Conservation (phyloP, 2,113 vertebrate species). For the Brachyhypopomus gauderio region DNA sequence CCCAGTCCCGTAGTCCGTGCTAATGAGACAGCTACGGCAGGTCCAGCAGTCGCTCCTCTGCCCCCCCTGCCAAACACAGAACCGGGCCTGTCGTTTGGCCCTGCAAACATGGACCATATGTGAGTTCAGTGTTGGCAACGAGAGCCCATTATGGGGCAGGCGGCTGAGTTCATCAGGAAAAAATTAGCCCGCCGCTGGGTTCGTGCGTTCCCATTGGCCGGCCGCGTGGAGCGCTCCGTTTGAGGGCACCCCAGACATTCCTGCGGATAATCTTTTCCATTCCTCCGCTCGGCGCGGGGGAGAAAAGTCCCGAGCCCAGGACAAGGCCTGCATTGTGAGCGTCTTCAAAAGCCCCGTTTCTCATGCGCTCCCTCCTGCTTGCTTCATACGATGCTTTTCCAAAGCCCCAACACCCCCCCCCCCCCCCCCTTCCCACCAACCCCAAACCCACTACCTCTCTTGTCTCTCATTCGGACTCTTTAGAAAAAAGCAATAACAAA, state of each 20-base stretch:
- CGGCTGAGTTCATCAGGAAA: constrained; percentile 84
- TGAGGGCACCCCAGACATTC: constrained; percentile 86
- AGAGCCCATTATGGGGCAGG: constrained; percentile 77
- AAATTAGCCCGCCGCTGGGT: constrained; percentile 78
- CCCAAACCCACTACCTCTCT: not conserved
- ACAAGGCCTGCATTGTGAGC: constrained; percentile 80
- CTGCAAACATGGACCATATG: constrained; percentile 79
- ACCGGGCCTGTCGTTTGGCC: constrained; percentile 73
- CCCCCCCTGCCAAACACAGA: constrained; percentile 59
- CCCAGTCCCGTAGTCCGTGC: not conserved
- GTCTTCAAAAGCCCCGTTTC: constrained; percentile 67
- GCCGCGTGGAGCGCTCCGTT: constrained; percentile 71
- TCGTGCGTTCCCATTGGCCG: constrained; percentile 75
- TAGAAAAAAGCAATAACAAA: constrained; percentile 51
- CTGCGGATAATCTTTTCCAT: constrained; percentile 86
- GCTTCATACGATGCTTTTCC: constrained; percentile 63
- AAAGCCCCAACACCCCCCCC: constrained; percentile 41
- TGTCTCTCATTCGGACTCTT: constrained; percentile 1
- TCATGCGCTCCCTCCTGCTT: constrained; percentile 62
- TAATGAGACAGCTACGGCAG: constrained; percentile 61
- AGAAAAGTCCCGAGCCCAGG: constrained; percentile 74
- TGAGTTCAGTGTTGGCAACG: constrained; percentile 76
- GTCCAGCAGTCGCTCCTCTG: constrained; percentile 52
- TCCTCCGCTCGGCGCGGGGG: constrained; percentile 73
- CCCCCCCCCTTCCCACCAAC: not conserved